These are phyloP conservation scores for Megaceryle torquata DNA, from an alignment of 2,113 vertebrate genomes.

Conservation along the genomic window DNA sequence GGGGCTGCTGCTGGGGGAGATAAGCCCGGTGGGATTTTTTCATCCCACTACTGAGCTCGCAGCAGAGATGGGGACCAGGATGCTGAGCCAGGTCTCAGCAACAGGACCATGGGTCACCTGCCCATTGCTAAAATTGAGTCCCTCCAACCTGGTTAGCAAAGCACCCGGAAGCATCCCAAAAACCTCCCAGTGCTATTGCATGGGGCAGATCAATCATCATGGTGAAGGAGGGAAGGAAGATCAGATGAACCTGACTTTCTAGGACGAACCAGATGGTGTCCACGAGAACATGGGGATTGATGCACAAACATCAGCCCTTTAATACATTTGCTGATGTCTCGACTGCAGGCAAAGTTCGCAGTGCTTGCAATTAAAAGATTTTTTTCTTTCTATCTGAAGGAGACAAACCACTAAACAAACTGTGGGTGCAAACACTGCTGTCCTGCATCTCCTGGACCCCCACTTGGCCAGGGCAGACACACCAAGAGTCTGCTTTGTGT, in stretches of 20 bases:
- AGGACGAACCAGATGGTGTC: neutral
- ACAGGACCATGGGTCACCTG: neutral
- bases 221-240: neutral
- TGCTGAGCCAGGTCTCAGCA: neutral
- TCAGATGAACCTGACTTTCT: neutral
- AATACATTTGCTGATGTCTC: fast-evolving
- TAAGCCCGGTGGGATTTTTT: neutral
- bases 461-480: neutral
- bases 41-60: neutral
- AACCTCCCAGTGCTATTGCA: fast-evolving
- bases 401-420: neutral
- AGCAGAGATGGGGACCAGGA: neutral
- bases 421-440: neutral
- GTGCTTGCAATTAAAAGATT: neutral
- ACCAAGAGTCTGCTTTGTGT: fast-evolving
- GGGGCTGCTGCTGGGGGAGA: slow-evolving; percentile 12
- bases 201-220: fast-evolving
- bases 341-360: neutral
- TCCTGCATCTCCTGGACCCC: neutral
- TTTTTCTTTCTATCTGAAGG: neutral
- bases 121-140: neutral
- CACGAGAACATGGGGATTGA: fast-evolving
- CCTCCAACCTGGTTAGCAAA: fast-evolving
- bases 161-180: neutral
- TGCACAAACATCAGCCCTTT: neutral